These are phyloP conservation scores for Luidia sarsii DNA, from an alignment of 53 echinoderm and acorn worm genomes.

Conservation along the genomic window DNA sequence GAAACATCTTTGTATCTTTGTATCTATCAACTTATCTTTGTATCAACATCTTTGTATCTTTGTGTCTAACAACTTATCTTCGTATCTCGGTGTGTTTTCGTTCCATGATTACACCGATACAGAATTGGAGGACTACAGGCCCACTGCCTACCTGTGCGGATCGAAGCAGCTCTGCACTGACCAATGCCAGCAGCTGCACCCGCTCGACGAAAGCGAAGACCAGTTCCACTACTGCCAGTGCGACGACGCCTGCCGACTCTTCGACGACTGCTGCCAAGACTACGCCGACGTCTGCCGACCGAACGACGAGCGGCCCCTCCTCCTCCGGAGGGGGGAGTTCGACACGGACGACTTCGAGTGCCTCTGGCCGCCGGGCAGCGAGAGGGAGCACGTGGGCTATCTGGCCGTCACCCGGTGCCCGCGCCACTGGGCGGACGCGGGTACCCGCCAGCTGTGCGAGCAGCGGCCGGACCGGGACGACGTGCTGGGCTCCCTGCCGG, in stretches of 20 bases:
- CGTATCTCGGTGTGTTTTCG: no score
- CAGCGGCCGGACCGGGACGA: neutral
- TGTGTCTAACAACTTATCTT: no score
- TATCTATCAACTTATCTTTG: no score
- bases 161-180: slow-evolving; percentile 34
- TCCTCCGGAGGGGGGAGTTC: neutral
- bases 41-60: no score
- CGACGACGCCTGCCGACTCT: slow-evolving; percentile 18
- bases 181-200: slow-evolving; percentile 1
- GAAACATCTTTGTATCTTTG: no score
- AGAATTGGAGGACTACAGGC: no score
- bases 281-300: neutral
- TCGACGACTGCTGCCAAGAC: slow-evolving; percentile 56
- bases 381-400: slow-evolving; percentile 23
- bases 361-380: slow-evolving; percentile 38
- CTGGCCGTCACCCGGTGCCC: slow-evolving; percentile 27
- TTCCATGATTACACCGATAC: no score
- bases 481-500: slow-evolving; percentile 39
- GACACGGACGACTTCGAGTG: slow-evolving; percentile 13
- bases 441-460: slow-evolving; percentile 43
- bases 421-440: slow-evolving; percentile 21
- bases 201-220: neutral
- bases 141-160: slow-evolving; percentile 45
- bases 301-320: neutral
- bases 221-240: slow-evolving; percentile 37